A percentile compares a stretch with the other conserved stretches of the same genome.
Evolutionary conservation across 2,797 vertebrate species (phyloP).

Genomic region (Galaxias olidus): DNA sequence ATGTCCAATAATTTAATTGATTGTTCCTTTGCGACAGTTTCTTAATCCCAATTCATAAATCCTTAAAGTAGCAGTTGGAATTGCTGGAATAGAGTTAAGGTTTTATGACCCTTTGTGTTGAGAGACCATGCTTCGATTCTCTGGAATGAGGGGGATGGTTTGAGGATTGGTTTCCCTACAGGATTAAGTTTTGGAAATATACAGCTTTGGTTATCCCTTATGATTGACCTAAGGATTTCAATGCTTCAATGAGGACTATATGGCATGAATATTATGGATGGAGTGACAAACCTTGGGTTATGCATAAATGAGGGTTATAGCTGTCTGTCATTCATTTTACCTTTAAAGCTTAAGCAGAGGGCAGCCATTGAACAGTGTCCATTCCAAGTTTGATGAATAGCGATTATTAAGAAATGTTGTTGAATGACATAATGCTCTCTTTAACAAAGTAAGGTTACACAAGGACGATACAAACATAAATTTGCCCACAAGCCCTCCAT

Average conservation of each 20-base stretch:
- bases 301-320: neutral
- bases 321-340: neutral
- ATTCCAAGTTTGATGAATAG: neutral
- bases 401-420: neutral
- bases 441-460: conserved; percentile 8
- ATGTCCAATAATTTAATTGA: no score
- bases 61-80: no score
- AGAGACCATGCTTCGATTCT: no score
- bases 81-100: no score
- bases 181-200: neutral
- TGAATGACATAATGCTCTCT: neutral
- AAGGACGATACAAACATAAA: conserved; percentile 22
- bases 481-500: conserved; percentile 20
- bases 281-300: neutral
- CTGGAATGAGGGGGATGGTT: no score
- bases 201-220: neutral
- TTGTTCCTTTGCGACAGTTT: no score
- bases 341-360: neutral
- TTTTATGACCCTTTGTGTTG: no score
- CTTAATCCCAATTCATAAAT: no score
- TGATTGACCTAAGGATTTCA: conserved; percentile 1
- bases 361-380: neutral
- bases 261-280: neutral
- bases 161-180: no score
- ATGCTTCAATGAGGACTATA: neutral